These are phyloP conservation scores for Caranx ignobilis DNA, from an alignment of 2,113 vertebrate genomes.

Conservation along the genomic window DNA sequence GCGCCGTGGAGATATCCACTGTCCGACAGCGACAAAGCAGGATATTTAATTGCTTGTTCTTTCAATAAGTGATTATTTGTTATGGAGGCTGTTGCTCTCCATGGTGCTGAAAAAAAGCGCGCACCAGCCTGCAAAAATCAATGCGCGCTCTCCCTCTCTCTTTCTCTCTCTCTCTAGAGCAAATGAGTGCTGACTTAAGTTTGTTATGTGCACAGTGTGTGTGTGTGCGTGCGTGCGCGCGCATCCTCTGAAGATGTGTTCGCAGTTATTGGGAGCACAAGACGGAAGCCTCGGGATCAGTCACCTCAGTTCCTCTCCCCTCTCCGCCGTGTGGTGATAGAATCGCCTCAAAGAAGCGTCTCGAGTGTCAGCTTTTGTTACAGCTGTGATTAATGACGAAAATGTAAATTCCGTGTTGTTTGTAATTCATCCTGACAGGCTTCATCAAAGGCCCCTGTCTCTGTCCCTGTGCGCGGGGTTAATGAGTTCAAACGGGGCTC, in stretches of 20 bases:
- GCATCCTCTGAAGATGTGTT: slow-evolving; percentile 4
- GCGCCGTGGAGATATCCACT: not conserved
- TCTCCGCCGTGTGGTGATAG: not conserved
- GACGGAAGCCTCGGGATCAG: slow-evolving; percentile 8
- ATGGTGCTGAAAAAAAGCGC: slow-evolving; percentile 79
- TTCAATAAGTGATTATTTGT: not conserved
- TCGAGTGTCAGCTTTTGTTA: slow-evolving; percentile 38
- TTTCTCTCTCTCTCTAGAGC: not conserved
- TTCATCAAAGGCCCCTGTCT: slow-evolving; percentile 46
- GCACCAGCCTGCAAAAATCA: slow-evolving; percentile 30
- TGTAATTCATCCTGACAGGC: slow-evolving; percentile 46
- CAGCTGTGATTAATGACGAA: slow-evolving; percentile 43
- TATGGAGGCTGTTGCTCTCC: slow-evolving; percentile 71
- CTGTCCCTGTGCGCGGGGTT: slow-evolving; percentile 11
- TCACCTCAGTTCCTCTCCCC: slow-evolving; percentile 25
- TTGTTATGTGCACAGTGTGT: not conserved
- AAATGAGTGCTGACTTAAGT: not conserved
- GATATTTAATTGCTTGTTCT: not conserved
- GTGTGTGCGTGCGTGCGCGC: slow-evolving; percentile 7
- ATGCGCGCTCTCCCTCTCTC: not conserved
- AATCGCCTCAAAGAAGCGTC: slow-evolving; percentile 43
- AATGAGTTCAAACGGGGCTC: slow-evolving; percentile 42
- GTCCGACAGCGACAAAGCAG: not conserved
- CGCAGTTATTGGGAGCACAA: not conserved
- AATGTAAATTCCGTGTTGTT: slow-evolving; percentile 42